A percentile compares a stretch with the other conserved stretches of the same genome.
These are phyloP conservation scores for Pelochelys cantorii DNA, from an alignment of 2,797 vertebrate species.

Conservation along the genomic window DNA sequence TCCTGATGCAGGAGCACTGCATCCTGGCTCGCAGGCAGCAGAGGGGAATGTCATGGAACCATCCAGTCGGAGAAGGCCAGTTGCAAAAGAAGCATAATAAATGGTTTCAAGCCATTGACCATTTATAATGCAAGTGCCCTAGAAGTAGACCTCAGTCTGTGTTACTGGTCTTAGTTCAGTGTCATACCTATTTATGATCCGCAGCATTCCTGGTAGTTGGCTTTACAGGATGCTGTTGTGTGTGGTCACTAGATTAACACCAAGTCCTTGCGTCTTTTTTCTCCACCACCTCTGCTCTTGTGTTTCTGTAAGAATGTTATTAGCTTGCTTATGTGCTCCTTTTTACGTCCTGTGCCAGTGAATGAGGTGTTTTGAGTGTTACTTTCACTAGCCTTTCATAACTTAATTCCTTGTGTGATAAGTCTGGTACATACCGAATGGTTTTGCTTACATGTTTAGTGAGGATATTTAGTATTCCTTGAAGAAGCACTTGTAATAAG, in stretches of 20 bases:
- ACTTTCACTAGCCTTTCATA: background rate
- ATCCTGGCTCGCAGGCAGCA: conserved; percentile 81
- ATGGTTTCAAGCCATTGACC: conserved; percentile 82
- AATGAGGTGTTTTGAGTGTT: conserved; percentile 3
- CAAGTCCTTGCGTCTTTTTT: background rate
- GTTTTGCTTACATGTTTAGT: conserved; percentile 28
- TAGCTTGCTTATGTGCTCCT: background rate
- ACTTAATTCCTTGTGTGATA: background rate
- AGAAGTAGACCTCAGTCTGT: conserved; percentile 59
- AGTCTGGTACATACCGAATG: background rate
- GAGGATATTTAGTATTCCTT: background rate
- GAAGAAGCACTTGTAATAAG: background rate
- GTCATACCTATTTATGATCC: background rate
- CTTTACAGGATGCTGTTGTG: background rate
- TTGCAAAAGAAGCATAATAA: conserved; percentile 91
- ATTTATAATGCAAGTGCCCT: conserved; percentile 89
- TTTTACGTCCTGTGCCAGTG: background rate
- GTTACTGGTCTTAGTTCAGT: conserved; percentile 51
- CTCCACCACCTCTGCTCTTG: background rate
- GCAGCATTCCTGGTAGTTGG: background rate
- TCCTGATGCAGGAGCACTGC: conserved; percentile 68
- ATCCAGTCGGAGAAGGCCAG: conserved; percentile 94
- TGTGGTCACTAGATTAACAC: background rate
- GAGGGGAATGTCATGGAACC: conserved; percentile 82
- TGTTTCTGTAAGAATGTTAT: background rate